Percentiles rank a stretch among this genome's conserved stretches.
phyloP scores from a whole-genome alignment of 2,113 vertebrate species.

The Mirza zaza region DNA sequence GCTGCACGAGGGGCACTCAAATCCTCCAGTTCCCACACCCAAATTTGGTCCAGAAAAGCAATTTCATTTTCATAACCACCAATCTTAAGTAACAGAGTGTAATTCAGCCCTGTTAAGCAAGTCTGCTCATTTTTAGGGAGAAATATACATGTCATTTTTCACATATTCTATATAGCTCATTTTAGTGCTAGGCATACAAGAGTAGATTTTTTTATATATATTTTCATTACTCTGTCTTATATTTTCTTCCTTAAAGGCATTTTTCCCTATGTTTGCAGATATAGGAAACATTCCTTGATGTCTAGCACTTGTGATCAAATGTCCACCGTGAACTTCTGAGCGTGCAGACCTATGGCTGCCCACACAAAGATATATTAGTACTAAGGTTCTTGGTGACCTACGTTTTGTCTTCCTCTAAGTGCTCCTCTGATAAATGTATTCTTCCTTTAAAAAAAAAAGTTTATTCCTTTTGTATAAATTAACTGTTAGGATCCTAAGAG shows the following conservation, averaged over 20 bases:
- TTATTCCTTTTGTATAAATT: background rate
- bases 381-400: background rate
- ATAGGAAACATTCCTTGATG: background rate
- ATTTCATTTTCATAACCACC: background rate
- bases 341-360: fast-evolving
- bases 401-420: background rate
- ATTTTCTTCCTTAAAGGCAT: background rate
- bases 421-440: background rate
- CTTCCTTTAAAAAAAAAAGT: background rate
- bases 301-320: background rate
- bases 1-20: background rate
- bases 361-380: fast-evolving
- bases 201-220: background rate
- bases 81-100: background rate
- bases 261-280: background rate
- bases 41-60: background rate
- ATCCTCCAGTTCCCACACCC: background rate
- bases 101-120: background rate
- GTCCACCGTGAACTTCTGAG: background rate
- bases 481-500: background rate
- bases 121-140: background rate
- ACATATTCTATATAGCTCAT: background rate
- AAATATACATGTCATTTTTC: fast-evolving
- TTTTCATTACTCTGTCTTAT: background rate
- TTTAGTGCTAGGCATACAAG: background rate